Evolutionary conservation across 2,888 invertebrate species (phyloP).

Genomic region (Tricholauxania praeusta): DNA sequence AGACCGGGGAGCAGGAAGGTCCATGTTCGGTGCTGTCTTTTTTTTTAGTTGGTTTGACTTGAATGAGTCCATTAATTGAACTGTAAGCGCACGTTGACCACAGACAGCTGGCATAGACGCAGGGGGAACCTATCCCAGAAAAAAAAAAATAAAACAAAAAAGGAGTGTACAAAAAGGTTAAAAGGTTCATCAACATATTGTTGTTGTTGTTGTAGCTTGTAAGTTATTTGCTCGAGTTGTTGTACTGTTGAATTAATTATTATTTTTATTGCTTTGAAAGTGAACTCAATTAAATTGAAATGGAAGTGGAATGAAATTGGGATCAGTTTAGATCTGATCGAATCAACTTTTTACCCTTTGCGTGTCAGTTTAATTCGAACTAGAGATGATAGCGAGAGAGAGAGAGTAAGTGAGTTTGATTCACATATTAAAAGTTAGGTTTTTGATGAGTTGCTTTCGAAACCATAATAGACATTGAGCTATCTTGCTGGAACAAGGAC

Average conservation of each 20-base stretch:
- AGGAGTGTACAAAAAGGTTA: conserved; percentile 23
- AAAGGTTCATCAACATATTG: conserved; percentile 35
- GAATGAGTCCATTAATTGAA: conserved; percentile 41
- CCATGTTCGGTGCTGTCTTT: not conserved
- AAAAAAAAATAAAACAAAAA: conserved; percentile 4
- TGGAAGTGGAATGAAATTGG: not conserved
- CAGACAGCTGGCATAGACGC: conserved; percentile 22
- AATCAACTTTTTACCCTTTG: too few species aligned
- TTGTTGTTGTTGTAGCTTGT: not conserved
- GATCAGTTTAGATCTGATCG: too few species aligned
- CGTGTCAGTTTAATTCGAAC: too few species aligned
- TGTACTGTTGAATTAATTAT: conserved; percentile 39
- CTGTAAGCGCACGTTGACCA: conserved; percentile 27
- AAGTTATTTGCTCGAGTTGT: conserved; percentile 4
- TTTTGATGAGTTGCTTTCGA: too few species aligned
- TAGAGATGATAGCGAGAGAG: too few species aligned
- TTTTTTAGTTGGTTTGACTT: conserved; percentile 26
- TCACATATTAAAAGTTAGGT: too few species aligned
- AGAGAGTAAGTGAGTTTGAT: too few species aligned
- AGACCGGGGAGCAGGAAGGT: too few species aligned
- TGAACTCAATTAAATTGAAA: conserved; percentile 38
- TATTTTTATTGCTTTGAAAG: conserved; percentile 35
- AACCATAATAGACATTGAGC: too few species aligned
- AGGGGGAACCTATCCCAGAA: not conserved
- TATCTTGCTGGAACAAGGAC: too few species aligned